These are phyloP conservation scores for Maconellicoccus hirsutus DNA, from an alignment of 1,140 invertebrate species.

Conservation along the genomic window DNA sequence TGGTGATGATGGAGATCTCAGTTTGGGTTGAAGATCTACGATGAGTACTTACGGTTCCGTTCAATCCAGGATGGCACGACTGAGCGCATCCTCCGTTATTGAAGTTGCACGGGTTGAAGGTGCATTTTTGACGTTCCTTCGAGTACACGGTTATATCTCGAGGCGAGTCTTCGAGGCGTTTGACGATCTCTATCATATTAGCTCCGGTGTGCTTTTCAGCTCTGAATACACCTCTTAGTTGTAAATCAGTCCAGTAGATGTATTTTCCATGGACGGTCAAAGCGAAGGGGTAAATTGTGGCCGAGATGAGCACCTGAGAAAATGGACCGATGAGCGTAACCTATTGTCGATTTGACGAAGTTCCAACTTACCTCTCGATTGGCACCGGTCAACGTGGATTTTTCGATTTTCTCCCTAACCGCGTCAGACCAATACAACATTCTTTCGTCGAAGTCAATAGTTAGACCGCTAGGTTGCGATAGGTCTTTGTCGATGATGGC, in stretches of 20 bases:
- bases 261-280: conserved; percentile 83
- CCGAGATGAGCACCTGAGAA: conserved; percentile 58
- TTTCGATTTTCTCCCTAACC: conserved; percentile 91
- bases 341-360: neutral
- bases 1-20: too few relatives aligned
- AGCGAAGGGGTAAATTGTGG: conserved; percentile 92
- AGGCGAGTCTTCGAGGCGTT: conserved; percentile 77
- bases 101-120: conserved; percentile 71
- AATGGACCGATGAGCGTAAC: neutral
- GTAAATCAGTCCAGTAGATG: conserved; percentile 97
- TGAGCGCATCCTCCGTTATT: conserved; percentile 95
- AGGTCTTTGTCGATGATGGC: conserved; percentile 82
- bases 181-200: conserved; percentile 87
- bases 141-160: conserved; percentile 86
- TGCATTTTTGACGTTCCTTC: conserved; percentile 62
- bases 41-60: conserved; percentile 46
- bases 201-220: conserved; percentile 95
- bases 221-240: conserved; percentile 83
- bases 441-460: conserved; percentile 89
- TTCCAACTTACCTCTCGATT: conserved; percentile 39
- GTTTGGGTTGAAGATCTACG: too few relatives aligned
- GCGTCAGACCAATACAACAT: conserved; percentile 98
- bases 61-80: conserved; percentile 78
- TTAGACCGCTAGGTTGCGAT: conserved; percentile 88
- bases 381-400: conserved; percentile 75